Evolutionary conservation across 1,140 invertebrate genomes (phyloP).

Genomic region (Thalassaphorura encarpata): DNA sequence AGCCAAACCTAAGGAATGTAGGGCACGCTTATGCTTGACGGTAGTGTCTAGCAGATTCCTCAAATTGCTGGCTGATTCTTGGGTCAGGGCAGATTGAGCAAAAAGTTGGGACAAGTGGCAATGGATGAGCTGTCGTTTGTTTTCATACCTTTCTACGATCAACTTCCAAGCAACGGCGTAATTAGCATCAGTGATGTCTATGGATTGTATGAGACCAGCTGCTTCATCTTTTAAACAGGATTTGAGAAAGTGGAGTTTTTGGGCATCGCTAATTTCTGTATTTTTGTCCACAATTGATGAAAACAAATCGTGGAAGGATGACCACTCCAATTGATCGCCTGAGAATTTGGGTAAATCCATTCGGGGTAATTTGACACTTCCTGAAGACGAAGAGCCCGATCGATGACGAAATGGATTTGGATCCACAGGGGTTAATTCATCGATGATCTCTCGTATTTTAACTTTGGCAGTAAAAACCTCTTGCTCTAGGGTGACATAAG

Average conservation of each 20-base stretch:
- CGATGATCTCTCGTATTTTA: too few relatives aligned
- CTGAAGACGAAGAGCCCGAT: too few relatives aligned
- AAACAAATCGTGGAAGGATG: constrained; percentile 1
- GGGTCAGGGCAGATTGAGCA: too few relatives aligned
- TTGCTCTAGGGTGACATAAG: too few relatives aligned
- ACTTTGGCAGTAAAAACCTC: too few relatives aligned
- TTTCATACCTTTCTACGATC: neutral
- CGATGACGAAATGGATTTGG: too few relatives aligned
- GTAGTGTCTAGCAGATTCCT: neutral
- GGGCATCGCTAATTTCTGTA: neutral
- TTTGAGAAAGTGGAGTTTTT: neutral
- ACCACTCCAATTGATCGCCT: neutral
- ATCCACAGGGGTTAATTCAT: too few relatives aligned
- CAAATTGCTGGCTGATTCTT: neutral
- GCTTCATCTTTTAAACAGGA: neutral
- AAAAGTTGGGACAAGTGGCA: neutral
- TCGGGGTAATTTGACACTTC: neutral
- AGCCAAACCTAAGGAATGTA: neutral
- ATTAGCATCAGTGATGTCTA: neutral
- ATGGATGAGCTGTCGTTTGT: constrained; percentile 1
- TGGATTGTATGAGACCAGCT: neutral
- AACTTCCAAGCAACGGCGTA: neutral
- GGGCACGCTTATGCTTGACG: neutral
- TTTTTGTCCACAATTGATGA: neutral
- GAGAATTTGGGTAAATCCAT: neutral